Evolutionary conservation across 2,113 vertebrate species (phyloP).

Genomic region (Corythaeola cristata): DNA sequence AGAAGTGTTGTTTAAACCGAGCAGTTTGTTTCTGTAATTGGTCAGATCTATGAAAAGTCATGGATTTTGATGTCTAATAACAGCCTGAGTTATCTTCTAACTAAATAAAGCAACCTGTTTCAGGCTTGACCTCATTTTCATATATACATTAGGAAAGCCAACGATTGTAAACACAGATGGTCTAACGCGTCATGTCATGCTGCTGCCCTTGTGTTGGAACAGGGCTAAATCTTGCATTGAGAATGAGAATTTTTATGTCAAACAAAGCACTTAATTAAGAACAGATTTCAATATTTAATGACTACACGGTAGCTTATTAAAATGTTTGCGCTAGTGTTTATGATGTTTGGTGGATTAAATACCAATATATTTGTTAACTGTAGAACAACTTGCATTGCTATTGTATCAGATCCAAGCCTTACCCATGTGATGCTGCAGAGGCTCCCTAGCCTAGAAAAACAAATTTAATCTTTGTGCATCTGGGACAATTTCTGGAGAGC

Average conservation of each 20-base stretch:
- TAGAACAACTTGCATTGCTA: not conserved
- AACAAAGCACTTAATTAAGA: constrained; percentile 57
- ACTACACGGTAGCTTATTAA: constrained; percentile 42
- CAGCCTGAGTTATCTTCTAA: not conserved
- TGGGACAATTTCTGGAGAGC: not conserved
- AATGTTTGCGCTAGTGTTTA: constrained; percentile 47
- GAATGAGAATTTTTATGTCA: constrained; percentile 53
- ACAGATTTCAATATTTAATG: constrained; percentile 60
- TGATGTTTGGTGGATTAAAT: constrained; percentile 5
- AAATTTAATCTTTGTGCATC: not conserved
- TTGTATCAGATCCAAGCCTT: not conserved
- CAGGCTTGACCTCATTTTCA: constrained; percentile 42
- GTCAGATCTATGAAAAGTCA: not conserved
- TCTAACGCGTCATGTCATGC: not conserved
- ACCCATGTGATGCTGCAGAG: not conserved
- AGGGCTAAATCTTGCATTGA: not conserved
- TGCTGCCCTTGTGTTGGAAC: constrained; percentile 50
- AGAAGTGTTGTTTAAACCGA: not conserved
- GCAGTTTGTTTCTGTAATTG: not conserved
- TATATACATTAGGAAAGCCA: constrained; percentile 29
- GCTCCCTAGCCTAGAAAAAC: not conserved
- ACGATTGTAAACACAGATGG: constrained; percentile 59
- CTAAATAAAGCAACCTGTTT: constrained; percentile 23
- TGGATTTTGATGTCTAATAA: constrained; percentile 1
- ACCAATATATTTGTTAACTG: constrained; percentile 20